phyloP scores from a whole-genome alignment of 2,113 vertebrate species.

The Nycticorax nycticorax region DNA sequence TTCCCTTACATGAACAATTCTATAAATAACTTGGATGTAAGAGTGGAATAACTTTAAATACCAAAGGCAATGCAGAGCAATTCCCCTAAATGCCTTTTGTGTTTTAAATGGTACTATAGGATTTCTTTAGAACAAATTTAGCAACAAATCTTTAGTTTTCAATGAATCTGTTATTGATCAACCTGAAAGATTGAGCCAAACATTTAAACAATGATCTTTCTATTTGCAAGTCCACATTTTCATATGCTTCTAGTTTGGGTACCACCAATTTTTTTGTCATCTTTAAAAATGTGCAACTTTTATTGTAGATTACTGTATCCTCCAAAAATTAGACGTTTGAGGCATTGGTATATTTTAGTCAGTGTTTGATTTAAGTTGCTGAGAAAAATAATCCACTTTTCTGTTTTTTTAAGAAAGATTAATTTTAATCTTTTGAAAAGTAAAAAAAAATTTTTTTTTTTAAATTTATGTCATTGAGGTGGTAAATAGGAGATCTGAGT shows the following conservation, averaged over 20 bases:
- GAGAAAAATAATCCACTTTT: not conserved
- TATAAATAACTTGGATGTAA: not conserved
- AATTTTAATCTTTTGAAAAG: not conserved
- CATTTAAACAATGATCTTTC: not conserved
- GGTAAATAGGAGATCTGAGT: not conserved
- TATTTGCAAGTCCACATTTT: not conserved
- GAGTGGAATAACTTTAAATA: not conserved
- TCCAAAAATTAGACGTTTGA: not conserved
- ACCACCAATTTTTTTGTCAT: accelerated
- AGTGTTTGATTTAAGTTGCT: not conserved
- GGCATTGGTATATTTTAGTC: not conserved
- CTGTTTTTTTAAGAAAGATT: not conserved
- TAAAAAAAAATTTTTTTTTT: not conserved
- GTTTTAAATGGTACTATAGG: not conserved
- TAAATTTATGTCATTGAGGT: not conserved
- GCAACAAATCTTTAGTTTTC: not conserved
- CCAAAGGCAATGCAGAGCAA: not conserved
- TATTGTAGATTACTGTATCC: not conserved
- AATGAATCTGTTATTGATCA: not conserved
- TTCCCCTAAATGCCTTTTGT: not conserved
- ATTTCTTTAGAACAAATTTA: constrained; percentile 1
- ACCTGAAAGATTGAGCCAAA: not conserved
- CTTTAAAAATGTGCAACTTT: not conserved
- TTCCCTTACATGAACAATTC: not conserved
- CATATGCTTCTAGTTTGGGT: not conserved